These are phyloP conservation scores for Lordiphosa andalusiaca DNA, from an alignment of 2,888 invertebrate species.

Conservation along the genomic window DNA sequence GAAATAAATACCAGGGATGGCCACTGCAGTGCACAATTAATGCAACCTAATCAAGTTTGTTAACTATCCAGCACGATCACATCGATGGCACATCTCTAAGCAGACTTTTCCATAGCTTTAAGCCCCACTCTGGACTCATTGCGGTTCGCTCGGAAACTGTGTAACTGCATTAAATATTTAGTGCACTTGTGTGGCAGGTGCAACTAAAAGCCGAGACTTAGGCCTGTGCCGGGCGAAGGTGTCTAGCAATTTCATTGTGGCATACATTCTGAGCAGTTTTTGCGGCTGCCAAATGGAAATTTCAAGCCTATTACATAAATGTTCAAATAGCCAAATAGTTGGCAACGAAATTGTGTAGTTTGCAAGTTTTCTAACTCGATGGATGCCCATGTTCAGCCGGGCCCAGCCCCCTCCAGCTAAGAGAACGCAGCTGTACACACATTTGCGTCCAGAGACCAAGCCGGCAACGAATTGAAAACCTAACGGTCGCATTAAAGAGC, in stretches of 20 bases:
- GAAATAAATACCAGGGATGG: too few relatives aligned
- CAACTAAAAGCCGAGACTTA: conserved; percentile 6
- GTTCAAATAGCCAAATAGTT: conserved; percentile 65
- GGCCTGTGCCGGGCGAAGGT: conserved; percentile 11
- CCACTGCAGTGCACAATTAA: too few relatives aligned
- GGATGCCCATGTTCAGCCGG: neutral
- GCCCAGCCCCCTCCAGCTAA: conserved; percentile 36
- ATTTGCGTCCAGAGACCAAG: conserved; percentile 50
- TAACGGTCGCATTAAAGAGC: conserved; percentile 43
- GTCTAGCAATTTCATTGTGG: conserved; percentile 33
- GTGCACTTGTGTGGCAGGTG: conserved; percentile 46
- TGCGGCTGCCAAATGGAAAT: conserved; percentile 64
- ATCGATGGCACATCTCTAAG: conserved; percentile 25
- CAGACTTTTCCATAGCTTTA: conserved; percentile 14
- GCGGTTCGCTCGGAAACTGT: conserved; percentile 47
- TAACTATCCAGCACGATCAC: neutral
- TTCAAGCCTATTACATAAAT: conserved; percentile 71
- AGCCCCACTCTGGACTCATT: conserved; percentile 38
- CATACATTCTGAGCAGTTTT: conserved; percentile 44
- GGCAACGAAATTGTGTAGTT: conserved; percentile 43
- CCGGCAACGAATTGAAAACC: conserved; percentile 19
- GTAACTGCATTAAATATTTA: conserved; percentile 58
- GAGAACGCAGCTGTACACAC: conserved; percentile 65
- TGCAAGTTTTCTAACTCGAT: conserved; percentile 18
- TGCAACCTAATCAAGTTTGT: too few relatives aligned